These are phyloP conservation scores for Trichoplusia ni DNA, from an alignment of 1,140 invertebrate genomes.

Conservation along the genomic window DNA sequence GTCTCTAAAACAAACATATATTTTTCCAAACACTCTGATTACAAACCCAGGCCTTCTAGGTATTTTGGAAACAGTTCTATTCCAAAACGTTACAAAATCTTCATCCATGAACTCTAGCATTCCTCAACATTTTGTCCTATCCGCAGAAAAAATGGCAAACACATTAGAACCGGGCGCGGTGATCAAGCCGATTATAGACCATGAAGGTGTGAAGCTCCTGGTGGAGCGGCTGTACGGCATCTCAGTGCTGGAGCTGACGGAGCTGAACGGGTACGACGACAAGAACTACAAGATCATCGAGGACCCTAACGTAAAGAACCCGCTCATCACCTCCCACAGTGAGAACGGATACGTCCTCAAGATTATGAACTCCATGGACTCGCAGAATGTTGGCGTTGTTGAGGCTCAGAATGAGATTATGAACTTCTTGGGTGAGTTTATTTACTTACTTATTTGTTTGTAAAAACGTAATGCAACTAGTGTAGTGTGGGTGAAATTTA, in stretches of 20 bases:
- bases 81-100: not conserved
- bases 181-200: constrained; percentile 84
- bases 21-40: no score
- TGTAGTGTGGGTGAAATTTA: no score
- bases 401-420: constrained; percentile 88
- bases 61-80: no score
- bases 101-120: not conserved
- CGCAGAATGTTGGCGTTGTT: constrained; percentile 84
- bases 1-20: no score
- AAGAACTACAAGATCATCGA: constrained; percentile 86
- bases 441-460: not conserved
- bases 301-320: constrained; percentile 82
- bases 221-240: constrained; percentile 87
- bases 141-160: constrained; percentile 47
- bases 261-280: constrained; percentile 92
- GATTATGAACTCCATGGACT: constrained; percentile 90
- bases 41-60: no score
- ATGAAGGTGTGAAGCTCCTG: constrained; percentile 81
- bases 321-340: constrained; percentile 79
- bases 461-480: no score
- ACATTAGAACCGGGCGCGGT: constrained; percentile 82
- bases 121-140: not conserved
- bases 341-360: constrained; percentile 90
- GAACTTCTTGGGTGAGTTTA: constrained; percentile 83
- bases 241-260: constrained; percentile 83